Evolutionary conservation across 2,113 vertebrate species (phyloP), one percentile per base, ranked within the genome.

Genomic region (Prochilodus magdalenae): DNA sequence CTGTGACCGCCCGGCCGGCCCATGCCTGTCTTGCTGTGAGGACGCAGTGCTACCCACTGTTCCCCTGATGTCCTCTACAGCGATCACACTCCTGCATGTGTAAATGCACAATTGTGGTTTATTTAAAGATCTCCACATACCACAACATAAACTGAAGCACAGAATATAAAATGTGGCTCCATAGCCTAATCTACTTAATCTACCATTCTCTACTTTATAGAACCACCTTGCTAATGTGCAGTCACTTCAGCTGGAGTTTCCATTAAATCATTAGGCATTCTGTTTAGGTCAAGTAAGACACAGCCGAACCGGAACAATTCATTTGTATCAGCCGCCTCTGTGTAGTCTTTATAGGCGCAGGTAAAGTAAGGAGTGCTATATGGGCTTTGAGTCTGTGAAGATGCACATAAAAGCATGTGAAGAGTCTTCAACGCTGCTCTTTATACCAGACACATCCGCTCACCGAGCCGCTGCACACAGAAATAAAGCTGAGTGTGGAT

Each of bases 391-490:
- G 71, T 49, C 55, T 71, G 44, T 71, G 67, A 77, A 73, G 60
- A 71, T 83, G 29, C 27, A 29, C 33, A 80, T 73, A 69, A 83
- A 86, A 80, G 67, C 73, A 29, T 83, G 80, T 44, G 55, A 59
- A 86, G 53, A 69, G 69, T 12, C 80, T 65, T 73, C 51, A 73
- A 16, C 36, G 49, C 36, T 77, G 80, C 67, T 73, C 59, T 71
- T 71, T 77, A 29, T 53, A 57, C 71, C 62, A 26, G 51, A 44
- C 49, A 55, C 71, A 63, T 75, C 47, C 79, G 71, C 71, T 85
- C 72, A 49, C 60, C 47, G 75, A 79, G 57, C 44, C 24, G 26
- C 13, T 20, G 10, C 60, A 27, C 47, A 81, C n/a, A 4, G 27
- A 72, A 18, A 71, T 49, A 73, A 51, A 71, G 63, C 83, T 65